phyloP scores from a whole-genome alignment of 2,113 vertebrate species.

The Spea multiplicata region DNA sequence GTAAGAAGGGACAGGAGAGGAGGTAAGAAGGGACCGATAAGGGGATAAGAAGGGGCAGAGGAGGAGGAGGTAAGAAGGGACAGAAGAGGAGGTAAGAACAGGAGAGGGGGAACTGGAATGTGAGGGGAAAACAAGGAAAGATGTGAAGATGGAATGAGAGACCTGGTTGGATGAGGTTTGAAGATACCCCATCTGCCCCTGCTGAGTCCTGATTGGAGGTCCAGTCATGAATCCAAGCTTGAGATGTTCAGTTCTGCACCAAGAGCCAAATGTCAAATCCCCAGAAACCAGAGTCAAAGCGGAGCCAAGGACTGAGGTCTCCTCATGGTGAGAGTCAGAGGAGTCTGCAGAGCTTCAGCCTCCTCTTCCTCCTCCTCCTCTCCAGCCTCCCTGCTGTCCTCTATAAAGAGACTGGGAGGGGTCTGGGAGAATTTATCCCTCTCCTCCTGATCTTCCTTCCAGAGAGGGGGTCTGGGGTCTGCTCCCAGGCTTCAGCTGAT shows the following conservation, averaged over 20 bases:
- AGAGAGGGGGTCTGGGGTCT: conserved; percentile 72
- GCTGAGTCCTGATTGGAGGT: too few relatives aligned
- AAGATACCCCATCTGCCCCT: conserved; percentile 8
- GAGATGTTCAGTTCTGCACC: too few relatives aligned
- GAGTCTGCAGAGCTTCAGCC: conserved; percentile 49
- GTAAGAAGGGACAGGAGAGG: neutral
- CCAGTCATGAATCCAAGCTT: too few relatives aligned
- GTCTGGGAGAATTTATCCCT: conserved; percentile 75
- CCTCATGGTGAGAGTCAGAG: conserved; percentile 34
- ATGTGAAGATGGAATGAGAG: neutral
- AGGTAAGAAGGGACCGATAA: neutral
- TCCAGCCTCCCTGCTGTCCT: conserved; percentile 64
- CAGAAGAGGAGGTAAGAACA: neutral
- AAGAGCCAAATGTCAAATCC: neutral
- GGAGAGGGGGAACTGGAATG: neutral
- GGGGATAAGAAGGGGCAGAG: neutral
- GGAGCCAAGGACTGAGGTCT: conserved; percentile 39
- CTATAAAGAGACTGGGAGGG: conserved; percentile 67
- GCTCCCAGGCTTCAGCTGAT: conserved; percentile 77
- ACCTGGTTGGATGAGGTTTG: neutral
- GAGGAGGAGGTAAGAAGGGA: neutral
- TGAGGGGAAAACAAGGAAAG: neutral
- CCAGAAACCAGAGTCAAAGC: conserved; percentile 11
- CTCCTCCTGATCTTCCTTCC: conserved; percentile 84
- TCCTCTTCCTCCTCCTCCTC: conserved; percentile 42